Base-by-base conservation (phyloP, 1,140 invertebrate species). In the Drosophila nikananu region DNA sequence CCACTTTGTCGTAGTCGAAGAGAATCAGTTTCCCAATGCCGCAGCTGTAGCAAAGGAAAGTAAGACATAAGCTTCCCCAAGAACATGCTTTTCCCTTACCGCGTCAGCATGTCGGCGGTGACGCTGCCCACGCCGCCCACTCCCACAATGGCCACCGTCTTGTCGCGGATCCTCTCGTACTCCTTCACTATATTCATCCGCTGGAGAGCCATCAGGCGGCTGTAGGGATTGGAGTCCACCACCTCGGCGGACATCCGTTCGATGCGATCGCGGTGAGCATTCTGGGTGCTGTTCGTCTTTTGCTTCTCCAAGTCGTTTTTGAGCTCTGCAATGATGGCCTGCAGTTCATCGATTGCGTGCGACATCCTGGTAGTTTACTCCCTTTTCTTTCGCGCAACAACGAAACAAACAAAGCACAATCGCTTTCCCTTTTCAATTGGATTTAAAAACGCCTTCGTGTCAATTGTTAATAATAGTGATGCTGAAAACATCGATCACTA, bases 1-100 rank as follows among this genome's bases (percentile, higher is more conserved):
- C 99, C 23, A 99, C 99, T 95, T 98, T 99, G 93, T 99, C 99
- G 92, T 99, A 99, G 94, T 99, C 99, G 94, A 99, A 99, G 17
- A 99, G 94, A 39, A 99, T 95, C 39, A 99, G 93, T 96, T 99
- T 99, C 80, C 99, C 99, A 84, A 99, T 98, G 30, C 99, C 99
- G 94, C 99, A 99, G 77, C 99, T 95, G 46, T 8, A 65, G 60
- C 8, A 17, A 25, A 13, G 13, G 17, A 25, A 9, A 27, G 13
- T 12, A 48, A 32, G 37, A 17, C 2, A 32, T 30, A 27, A 10
- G 7, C 17, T 19, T 3, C 5, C 5, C 1, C 3, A 35, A 15
- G 12, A 25, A 17, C 23, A 3, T 27, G 15, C 27, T 13, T 6
- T 6, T 19, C 3, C 41, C 66, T 72, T 57, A 92, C 91, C 91